These are phyloP conservation scores for Gnatocerus cornutus DNA, from an alignment of 2,888 invertebrate genomes.

Conservation along the genomic window DNA sequence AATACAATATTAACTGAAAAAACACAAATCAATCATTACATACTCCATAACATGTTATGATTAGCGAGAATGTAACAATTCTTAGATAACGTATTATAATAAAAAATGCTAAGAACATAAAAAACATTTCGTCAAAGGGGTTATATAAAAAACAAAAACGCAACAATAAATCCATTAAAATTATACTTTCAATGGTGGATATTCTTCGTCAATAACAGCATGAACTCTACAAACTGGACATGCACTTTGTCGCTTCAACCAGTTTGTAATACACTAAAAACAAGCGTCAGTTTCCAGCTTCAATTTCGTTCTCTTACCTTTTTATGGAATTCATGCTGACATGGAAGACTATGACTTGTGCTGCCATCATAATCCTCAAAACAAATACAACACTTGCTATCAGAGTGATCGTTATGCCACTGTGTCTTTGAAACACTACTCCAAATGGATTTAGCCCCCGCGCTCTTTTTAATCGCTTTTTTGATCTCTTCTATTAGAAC, in stretches of 20 bases:
- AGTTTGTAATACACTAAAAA: constrained; percentile 44
- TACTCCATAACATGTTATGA: too few relatives aligned
- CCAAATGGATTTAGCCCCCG: constrained; percentile 21
- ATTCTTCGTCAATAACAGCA: constrained; percentile 41
- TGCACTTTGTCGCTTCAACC: constrained; percentile 38
- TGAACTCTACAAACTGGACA: constrained; percentile 41
- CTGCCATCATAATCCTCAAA: constrained; percentile 32
- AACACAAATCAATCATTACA: too few relatives aligned
- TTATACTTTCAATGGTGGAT: constrained; percentile 24
- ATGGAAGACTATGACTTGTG: constrained; percentile 26
- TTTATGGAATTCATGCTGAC: constrained; percentile 46
- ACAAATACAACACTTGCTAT: constrained; percentile 41
- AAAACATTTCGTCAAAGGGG: too few relatives aligned
- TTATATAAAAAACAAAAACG: too few relatives aligned
- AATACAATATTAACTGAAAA: too few relatives aligned
- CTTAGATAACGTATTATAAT: too few relatives aligned
- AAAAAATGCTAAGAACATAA: too few relatives aligned
- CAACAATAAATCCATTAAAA: neutral
- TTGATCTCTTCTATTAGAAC: constrained; percentile 25
- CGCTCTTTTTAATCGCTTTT: constrained; percentile 26
- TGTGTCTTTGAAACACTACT: constrained; percentile 1
- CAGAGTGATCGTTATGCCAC: constrained; percentile 34
- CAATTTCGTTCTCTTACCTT: constrained; percentile 21
- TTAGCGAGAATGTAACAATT: too few relatives aligned
- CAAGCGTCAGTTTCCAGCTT: neutral